Evolutionary conservation across 2,113 vertebrate genomes (phyloP), one percentile per base, ranked within the genome.

Genomic region (Cephalopholis sonnerati): DNA sequence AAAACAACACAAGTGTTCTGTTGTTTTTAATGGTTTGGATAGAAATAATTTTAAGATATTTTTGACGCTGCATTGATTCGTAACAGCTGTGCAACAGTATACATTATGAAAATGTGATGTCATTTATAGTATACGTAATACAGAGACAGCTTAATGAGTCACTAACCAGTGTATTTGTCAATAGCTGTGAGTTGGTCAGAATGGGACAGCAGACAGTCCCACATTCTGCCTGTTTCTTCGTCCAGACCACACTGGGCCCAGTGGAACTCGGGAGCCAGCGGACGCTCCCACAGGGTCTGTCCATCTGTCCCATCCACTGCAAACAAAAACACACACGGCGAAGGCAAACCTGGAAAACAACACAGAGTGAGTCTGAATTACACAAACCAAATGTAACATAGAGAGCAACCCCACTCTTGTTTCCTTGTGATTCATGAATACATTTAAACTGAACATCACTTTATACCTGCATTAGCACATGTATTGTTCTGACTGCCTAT

Each of bases 281-380:
- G 95, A 41, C 32, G 86, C 78, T 96, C 94, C 98, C 98, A 99
- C 11, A 98, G 93, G 0, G 65, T 70, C 1, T 83, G 81, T 64
- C 98, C 98, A 0, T 96, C 93, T 0, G 96, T 97, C 64, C 98
- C 98, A 0, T 97, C 97, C 76, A 96, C 92, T 0, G 97, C 97
- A 0, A 93, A 36, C 7, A 97, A 0, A 17, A 97, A 96, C 85
- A 96, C 77, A 66, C 98, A 99, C 0, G 97, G 96, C 1, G 95
- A 89, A 0, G 92, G 77, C 51, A 98, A 93, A 76, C 96, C 98
- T 99, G 94, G 70, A 57, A 67, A 39, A 82, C n/a, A 24, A 81
- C 22, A 73, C n/a, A 64, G 7, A 32, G 7, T 1, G 44, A 12
- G 16, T 50, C 46, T 66, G 27, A 81, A 72, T 61, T 27, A 67